Base-by-base conservation (phyloP, 2,888 invertebrate genomes). In the Euspilapteryx auroguttella region DNA sequence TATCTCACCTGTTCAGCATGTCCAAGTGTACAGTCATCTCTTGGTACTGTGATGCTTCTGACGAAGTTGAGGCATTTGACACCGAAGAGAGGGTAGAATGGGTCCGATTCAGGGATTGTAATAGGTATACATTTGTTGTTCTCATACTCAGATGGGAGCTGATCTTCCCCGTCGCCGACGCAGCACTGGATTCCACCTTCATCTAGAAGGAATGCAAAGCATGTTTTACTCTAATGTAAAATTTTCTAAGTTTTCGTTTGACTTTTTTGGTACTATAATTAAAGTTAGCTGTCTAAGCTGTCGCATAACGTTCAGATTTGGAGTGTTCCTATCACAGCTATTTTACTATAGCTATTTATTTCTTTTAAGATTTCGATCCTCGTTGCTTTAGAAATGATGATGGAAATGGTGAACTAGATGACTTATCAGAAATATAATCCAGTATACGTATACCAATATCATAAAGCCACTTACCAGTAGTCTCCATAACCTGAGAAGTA, bases 51-150 rank as follows among this genome's bases (percentile, higher is more conserved):
- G 40, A 79, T 64, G 22, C 81, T 80, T 29, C 83, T 58, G 1
- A 83, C 79, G 35, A 81, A 80, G 47, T 81, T 81, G 37, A 83
- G 64, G 40, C 83, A 84, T 9, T 54, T 57, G 32, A 79, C 56
- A 1, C 71, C 68, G 29, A 68, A 47, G n/a, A 55, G 38, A 4
- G 56, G 41, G 42, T 79, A 81, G 41, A 81, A 79, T 0, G 63
- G 56, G 39, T 84, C 84, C 24, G 71, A 57, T 0, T 63, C 56
- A 0, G 81, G 69, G 5, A 84, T 73, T 9, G 51, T 52, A 36
- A 85, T 82, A 0, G 82, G 79, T 22, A 80, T 69, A 36, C 84
- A 84, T 21, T 79, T 80, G 32, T 79, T 80, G 44, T 83, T 81
- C 36, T 53, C 49, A 46, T 58, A 50, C 22, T 73, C 61, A 1